Evolutionary conservation across 2,113 vertebrate species (phyloP).

Genomic region (Stercorarius parasiticus): DNA sequence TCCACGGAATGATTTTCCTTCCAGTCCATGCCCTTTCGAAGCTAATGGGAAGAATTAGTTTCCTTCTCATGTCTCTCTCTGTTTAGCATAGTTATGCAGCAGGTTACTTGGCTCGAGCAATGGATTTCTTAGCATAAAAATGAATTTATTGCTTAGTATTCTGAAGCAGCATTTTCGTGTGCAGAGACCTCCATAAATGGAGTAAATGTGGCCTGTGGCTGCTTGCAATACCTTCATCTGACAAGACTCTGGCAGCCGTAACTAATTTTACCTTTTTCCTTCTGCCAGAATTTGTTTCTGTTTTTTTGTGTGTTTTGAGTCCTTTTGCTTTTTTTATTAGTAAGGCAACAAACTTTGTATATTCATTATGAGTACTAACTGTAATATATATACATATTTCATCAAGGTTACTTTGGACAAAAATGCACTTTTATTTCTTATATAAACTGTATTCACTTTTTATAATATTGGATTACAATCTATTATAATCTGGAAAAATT

Average conservation of each 20-base stretch:
- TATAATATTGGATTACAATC: not conserved
- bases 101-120: not conserved
- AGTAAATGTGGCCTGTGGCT: not conserved
- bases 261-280: not conserved
- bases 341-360: not conserved
- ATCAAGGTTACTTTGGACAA: not conserved
- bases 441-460: not conserved
- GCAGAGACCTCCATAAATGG: not conserved
- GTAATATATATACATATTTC: not conserved
- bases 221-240: not conserved
- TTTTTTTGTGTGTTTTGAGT: not conserved
- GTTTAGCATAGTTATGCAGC: not conserved
- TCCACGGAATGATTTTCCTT: not conserved
- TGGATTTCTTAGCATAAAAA: not conserved
- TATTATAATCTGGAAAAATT: not conserved
- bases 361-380: not conserved
- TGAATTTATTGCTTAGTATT: not conserved
- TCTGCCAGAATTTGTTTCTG: not conserved
- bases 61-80: not conserved
- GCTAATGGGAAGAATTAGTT: not conserved
- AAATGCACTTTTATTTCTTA: not conserved
- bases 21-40: not conserved
- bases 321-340: not conserved
- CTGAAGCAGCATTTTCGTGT: not conserved
- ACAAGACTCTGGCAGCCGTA: not conserved